Evolutionary conservation across 2,113 vertebrate genomes (phyloP), one percentile per base, ranked within the genome.

Genomic region (Melanerpes formicivorus): DNA sequence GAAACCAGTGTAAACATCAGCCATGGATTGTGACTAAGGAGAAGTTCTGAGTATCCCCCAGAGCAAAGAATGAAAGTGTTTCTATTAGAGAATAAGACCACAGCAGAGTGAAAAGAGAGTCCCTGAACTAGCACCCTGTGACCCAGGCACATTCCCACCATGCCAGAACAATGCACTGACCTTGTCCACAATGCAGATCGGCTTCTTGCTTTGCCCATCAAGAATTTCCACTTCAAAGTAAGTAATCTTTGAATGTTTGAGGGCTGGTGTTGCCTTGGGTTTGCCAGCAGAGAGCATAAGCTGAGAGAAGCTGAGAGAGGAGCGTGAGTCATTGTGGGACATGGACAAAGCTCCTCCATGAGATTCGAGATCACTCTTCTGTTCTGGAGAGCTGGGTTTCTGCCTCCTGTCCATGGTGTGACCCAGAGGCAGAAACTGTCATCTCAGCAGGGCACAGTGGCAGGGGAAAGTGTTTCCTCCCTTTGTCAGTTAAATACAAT

Each of bases 221-320:
- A 98, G 95, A 82, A 98, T 97, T 96, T 98, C 98, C 80, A 98
- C 97, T 90, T 98, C 98, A 78, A 98, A 96, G 86, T 98, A 97
- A 12, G 84, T 87, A 46, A 95, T 48, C 89, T 98, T 98, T 78
- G 97, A 95, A 74, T 97, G 97, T 78, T 95, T 98, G 72, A 94
- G 69, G 8, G 60, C 67, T 21, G 95, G 91, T 6, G 63, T 52
- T 34, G 95, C 12, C 84, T 72, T 98, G 25, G 97, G 50, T 12
- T 95, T 95, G 54, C 98, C 97, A 37, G 97, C 94, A 60, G 96
- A 94, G 37, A 98, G 96, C 21, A 97, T 90, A 77, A 98, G 86
- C 90, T 97, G 97, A 6, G 98, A 97, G 9, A 98, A 78, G 72
- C 44, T 95, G 54, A 97, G 93, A 46, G 98, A 96, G 55, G 95